Evolutionary conservation across 2,888 invertebrate genomes (phyloP).

Genomic region (Tridacna gigas): DNA sequence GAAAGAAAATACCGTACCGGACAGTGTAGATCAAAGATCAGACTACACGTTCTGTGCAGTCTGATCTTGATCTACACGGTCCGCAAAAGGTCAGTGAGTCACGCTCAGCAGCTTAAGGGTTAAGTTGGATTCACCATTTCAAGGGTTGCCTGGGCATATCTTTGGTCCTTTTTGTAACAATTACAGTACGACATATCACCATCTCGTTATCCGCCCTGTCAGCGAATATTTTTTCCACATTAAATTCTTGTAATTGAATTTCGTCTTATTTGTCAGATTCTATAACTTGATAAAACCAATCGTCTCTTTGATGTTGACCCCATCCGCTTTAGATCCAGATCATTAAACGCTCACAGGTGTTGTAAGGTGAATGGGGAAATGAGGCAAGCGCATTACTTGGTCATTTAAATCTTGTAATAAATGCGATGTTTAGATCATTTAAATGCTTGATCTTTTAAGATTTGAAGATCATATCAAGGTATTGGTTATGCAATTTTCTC

Average conservation of each 20-base stretch:
- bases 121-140: no score
- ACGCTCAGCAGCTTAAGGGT: no score
- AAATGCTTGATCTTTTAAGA: conserved; percentile 32
- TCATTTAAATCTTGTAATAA: conserved; percentile 49
- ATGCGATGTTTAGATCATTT: conserved; percentile 43
- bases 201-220: conserved; percentile 1
- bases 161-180: no score
- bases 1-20: no score
- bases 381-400: conserved; percentile 60
- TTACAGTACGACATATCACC: neutral
- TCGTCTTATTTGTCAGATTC: conserved; percentile 42
- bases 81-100: no score
- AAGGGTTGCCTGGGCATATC: no score
- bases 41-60: no score
- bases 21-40: no score
- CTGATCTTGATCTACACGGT: no score
- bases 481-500: conserved; percentile 30
- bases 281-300: conserved; percentile 52
- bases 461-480: conserved; percentile 45
- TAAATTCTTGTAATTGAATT: conserved; percentile 23
- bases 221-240: conserved; percentile 14
- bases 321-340: conserved; percentile 42
- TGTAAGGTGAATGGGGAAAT: conserved; percentile 42
- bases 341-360: conserved; percentile 63
- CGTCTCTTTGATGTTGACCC: conserved; percentile 54